phyloP scores from a whole-genome alignment of 1,140 invertebrate genomes.

The Drosophila lini region DNA sequence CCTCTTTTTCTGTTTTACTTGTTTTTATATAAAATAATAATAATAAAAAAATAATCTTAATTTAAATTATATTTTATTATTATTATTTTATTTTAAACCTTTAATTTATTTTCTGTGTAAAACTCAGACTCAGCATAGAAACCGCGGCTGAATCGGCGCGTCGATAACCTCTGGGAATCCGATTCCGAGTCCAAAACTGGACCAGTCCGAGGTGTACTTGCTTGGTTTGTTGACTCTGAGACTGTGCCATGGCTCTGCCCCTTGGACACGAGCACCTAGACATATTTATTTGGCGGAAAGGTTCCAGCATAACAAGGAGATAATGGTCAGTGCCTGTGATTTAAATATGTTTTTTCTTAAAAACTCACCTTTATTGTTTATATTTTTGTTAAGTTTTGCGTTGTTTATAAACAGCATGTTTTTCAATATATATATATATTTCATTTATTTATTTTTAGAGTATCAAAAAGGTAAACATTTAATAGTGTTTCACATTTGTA shows the following conservation, averaged over 20 bases:
- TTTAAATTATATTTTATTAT: too few relatives aligned
- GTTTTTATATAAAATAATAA: too few relatives aligned
- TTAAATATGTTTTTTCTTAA: not conserved
- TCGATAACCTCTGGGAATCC: constrained; percentile 32
- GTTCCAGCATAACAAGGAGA: constrained; percentile 1
- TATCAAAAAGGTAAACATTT: not conserved
- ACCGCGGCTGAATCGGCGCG: not conserved
- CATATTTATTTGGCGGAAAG: constrained; percentile 12
- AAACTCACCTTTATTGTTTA: constrained; percentile 1
- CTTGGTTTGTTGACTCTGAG: constrained; percentile 37
- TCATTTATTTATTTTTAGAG: not conserved
- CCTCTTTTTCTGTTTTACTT: too few relatives aligned
- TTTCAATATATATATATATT: not conserved
- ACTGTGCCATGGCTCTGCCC: not conserved
- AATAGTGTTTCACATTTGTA: not conserved
- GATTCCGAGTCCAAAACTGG: constrained; percentile 1
- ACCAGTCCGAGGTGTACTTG: constrained; percentile 14
- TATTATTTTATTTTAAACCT: not conserved
- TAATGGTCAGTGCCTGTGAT: not conserved
- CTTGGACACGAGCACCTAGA: constrained; percentile 14
- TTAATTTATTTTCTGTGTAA: not conserved
- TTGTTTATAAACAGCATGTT: not conserved
- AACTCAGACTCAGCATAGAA: constrained; percentile 1
- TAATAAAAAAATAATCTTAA: too few relatives aligned
- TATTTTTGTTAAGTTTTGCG: not conserved